Base-by-base conservation (phyloP, 1,140 invertebrate genomes). In the Maniola jurtina region DNA sequence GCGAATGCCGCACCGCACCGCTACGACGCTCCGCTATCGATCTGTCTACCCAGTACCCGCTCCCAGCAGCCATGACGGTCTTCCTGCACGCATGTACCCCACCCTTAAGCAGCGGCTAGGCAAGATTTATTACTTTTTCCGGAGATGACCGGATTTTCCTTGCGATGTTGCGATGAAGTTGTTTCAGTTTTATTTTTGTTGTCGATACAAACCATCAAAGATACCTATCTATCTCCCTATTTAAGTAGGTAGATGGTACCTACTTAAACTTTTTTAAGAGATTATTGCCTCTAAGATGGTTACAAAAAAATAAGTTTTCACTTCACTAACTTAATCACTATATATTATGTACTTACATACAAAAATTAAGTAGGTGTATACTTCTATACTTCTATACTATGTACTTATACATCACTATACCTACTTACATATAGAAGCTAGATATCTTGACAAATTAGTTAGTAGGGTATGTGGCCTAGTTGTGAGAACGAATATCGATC, bases 111-210 rank as follows among this genome's bases (percentile, higher is more conserved):
- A 38, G 78, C 73, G 72, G 76, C 73, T 77, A 79, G 76, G 61
- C 73, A 78, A 80, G 76, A 87, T 87, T 84, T 85, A 85, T 85
- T 77, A 66, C 77, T 70, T 83, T 83, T 85, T 79, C 83, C 81
- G 77, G 75, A 80, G 83, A 81, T 82, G 73, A 76, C 76, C 76
- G 77, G 80, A 84, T 83, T 81, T 82, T 77, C 76, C 76, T 62
- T 34, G 52, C 48, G 50, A 61, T 66, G 62, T 62, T 34, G 52
- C 48, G 56, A 61, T 66, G 54, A 64, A 57, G 54, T 64, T 42
- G 40, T 50, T 64, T 47, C 40, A 35, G 38, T 38, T 10, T 34
- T 63, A 52, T 54, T 63, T 61, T 61, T 16, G 8, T 33, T 33
- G 33, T 54, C 50, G 38, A 48, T 14, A 14, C n/a, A 6, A 48